Evolutionary conservation across 2,888 invertebrate species (phyloP).

Genomic region (Caenorhabditis drosophilae): DNA sequence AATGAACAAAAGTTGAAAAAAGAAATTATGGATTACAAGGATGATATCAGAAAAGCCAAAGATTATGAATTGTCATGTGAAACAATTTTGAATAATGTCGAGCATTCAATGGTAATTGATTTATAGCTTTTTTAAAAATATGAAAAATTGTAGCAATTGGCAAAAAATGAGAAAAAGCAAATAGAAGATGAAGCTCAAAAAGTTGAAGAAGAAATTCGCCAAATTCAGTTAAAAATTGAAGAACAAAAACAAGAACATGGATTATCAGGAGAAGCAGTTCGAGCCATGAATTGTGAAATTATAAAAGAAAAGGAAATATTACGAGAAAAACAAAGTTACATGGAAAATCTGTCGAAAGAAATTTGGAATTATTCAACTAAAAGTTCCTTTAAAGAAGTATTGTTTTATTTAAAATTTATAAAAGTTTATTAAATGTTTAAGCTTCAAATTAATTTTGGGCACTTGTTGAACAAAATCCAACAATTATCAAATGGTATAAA

Average conservation of each 20-base stretch:
- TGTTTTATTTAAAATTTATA: too few species aligned
- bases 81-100: not conserved
- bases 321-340: not conserved
- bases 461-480: not conserved
- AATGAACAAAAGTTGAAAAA: constrained; percentile 6
- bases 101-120: too few species aligned
- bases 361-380: not conserved
- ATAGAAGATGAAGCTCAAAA: not conserved
- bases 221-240: constrained; percentile 15
- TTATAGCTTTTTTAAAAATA: not conserved
- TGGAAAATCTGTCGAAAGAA: not conserved
- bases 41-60: constrained; percentile 18
- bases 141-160: not conserved
- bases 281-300: constrained; percentile 20
- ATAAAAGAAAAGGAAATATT: constrained; percentile 2
- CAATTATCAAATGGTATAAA: not conserved
- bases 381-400: not conserved
- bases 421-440: too few species aligned
- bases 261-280: constrained; percentile 22
- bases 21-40: constrained; percentile 11
- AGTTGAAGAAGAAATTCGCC: constrained; percentile 3
- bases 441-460: not conserved
- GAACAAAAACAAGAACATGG: constrained; percentile 15
- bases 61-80: constrained; percentile 2
- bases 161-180: not conserved